These are phyloP conservation scores for Saguinus midas DNA, from an alignment of 2,113 vertebrate species.

Conservation along the genomic window DNA sequence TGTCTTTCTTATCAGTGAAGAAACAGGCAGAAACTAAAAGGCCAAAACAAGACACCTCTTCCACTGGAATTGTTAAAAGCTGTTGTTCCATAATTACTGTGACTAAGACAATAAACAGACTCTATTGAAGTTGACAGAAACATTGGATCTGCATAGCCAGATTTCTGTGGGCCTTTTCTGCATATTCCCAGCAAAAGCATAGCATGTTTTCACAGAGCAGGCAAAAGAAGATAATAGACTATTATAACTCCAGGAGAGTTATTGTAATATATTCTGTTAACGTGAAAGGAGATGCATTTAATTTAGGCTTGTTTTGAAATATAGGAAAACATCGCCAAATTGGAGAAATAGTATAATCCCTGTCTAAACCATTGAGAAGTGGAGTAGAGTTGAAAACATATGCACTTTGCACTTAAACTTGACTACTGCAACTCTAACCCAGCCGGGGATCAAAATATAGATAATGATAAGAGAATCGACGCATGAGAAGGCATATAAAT, in stretches of 20 bases:
- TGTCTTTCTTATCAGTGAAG: constrained; percentile 43
- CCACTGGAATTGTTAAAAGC: constrained; percentile 21
- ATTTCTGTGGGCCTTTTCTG: neutral
- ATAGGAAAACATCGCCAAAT: neutral
- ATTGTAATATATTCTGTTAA: neutral
- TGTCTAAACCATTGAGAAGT: neutral
- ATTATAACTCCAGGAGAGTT: neutral
- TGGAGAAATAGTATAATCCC: neutral
- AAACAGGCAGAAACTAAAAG: constrained; percentile 53
- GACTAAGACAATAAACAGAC: constrained; percentile 8
- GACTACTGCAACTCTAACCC: neutral
- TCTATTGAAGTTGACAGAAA: neutral
- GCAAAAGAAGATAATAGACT: neutral
- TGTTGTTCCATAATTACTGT: constrained; percentile 39
- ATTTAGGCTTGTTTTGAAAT: constrained; percentile 19
- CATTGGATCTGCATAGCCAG: neutral
- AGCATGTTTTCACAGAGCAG: neutral
- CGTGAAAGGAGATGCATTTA: neutral
- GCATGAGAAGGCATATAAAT: neutral
- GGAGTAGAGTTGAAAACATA: neutral
- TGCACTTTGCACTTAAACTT: neutral
- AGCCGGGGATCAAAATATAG: neutral
- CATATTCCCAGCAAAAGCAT: neutral
- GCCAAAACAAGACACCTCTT: neutral
- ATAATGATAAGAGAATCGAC: neutral